These are phyloP conservation scores for Hybos culiciformis DNA, from an alignment of 2,888 invertebrate species.

Conservation along the genomic window DNA sequence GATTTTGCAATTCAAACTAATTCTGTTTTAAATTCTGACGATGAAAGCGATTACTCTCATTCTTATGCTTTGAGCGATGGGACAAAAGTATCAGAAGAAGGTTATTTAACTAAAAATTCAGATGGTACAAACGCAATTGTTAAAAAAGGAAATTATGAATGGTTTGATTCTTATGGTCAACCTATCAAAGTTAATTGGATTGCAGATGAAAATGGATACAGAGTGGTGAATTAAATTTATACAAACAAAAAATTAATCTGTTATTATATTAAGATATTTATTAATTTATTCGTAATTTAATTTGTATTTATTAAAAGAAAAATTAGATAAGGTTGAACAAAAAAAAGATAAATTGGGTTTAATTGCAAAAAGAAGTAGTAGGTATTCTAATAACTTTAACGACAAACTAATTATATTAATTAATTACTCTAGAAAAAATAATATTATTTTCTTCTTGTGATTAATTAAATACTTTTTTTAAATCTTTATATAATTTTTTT, in stretches of 20 bases:
- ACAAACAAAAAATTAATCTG: too few relatives aligned
- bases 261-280: too few relatives aligned
- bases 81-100: conserved; percentile 8
- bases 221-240: too few relatives aligned
- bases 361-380: too few relatives aligned
- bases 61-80: conserved; percentile 9
- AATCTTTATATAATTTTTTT: neutral
- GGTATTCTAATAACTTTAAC: too few relatives aligned
- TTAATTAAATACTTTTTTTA: neutral
- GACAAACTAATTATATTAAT: too few relatives aligned
- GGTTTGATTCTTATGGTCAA: conserved; percentile 4
- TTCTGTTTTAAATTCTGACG: neutral
- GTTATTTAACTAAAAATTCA: conserved; percentile 1
- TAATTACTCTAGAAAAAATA: too few relatives aligned
- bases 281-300: too few relatives aligned
- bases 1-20: neutral
- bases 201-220: conserved; percentile 11
- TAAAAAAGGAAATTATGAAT: conserved; percentile 11
- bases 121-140: conserved; percentile 6
- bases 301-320: too few relatives aligned
- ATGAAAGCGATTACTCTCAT: neutral
- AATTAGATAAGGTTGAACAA: too few relatives aligned
- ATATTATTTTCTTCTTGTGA: too few relatives aligned
- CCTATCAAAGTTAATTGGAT: conserved; percentile 9
- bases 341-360: too few relatives aligned